phyloP scores from a whole-genome alignment of 2,888 invertebrate species.

The Ceriagrion tenellum region DNA sequence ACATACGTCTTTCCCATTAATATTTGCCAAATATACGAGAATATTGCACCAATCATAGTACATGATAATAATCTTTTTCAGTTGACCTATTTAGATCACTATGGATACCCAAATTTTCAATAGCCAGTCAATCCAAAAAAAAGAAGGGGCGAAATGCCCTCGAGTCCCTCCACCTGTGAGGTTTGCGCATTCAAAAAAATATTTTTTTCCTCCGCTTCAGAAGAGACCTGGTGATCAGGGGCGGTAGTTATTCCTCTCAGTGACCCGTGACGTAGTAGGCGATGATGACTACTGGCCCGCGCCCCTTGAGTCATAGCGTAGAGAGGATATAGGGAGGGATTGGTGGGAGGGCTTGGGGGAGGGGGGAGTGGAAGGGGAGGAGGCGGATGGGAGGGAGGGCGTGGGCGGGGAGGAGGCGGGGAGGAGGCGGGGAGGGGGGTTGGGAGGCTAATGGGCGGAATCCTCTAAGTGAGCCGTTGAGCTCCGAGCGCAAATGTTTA shows the following conservation, averaged over 20 bases:
- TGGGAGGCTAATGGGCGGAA: background rate
- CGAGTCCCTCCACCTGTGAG: too few species aligned
- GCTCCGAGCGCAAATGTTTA: background rate
- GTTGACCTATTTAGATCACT: too few species aligned
- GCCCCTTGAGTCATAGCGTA: background rate
- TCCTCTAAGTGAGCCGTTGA: constrained; percentile 29
- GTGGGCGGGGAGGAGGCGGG: background rate
- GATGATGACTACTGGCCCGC: background rate
- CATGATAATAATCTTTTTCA: too few species aligned
- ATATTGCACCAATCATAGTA: too few species aligned
- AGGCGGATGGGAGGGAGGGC: background rate
- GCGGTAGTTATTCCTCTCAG: background rate
- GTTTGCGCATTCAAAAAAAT: too few species aligned
- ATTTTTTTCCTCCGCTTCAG: background rate
- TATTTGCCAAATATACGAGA: too few species aligned
- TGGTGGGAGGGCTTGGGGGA: background rate
- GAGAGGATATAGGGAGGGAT: background rate
- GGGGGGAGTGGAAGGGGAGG: too few species aligned
- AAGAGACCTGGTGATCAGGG: background rate
- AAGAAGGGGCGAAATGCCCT: too few species aligned
- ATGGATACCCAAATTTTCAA: too few species aligned
- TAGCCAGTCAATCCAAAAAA: too few species aligned
- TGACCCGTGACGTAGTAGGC: background rate
- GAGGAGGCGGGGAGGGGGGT: background rate
- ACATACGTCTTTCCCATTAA: too few species aligned